Evolutionary conservation across 2,888 invertebrate genomes (phyloP).

Genomic region (Mesoligia furuncula): DNA sequence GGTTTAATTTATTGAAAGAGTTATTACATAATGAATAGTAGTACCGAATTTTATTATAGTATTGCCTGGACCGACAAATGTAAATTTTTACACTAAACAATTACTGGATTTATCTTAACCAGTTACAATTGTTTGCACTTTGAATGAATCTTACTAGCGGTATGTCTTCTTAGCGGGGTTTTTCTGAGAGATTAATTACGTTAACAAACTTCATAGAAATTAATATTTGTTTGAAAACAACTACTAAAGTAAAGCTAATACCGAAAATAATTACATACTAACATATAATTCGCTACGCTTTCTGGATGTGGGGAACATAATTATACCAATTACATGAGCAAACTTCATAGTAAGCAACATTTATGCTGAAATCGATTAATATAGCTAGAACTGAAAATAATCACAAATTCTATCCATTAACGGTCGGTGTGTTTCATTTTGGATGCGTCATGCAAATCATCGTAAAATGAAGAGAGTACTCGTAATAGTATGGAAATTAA

Average conservation of each 20-base stretch:
- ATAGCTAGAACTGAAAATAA: not conserved
- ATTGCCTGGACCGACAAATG: not conserved
- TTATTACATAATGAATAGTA: not conserved
- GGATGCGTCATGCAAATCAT: constrained; percentile 19
- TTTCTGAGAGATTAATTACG: not conserved
- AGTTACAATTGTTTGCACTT: not conserved
- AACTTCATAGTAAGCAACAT: too few relatives aligned
- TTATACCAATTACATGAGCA: not conserved
- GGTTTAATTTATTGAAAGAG: not conserved
- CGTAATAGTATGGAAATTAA: constrained; percentile 12
- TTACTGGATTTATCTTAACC: not conserved
- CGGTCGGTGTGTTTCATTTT: not conserved
- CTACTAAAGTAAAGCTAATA: not conserved
- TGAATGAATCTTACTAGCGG: not conserved
- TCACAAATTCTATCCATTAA: too few relatives aligned
- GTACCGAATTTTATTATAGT: not conserved
- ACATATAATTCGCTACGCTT: not conserved
- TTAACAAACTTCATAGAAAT: not conserved
- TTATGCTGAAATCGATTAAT: too few relatives aligned
- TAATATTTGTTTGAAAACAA: not conserved
- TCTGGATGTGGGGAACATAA: not conserved
- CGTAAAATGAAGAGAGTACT: not conserved
- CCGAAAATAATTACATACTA: not conserved
- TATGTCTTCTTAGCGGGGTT: not conserved
- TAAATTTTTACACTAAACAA: not conserved